A percentile compares a stretch with the other conserved stretches of the same genome.
These are phyloP conservation scores for Palythoa grandiflora DNA, from an alignment of 92 coral and sea anemone genomes.

Conservation along the genomic window DNA sequence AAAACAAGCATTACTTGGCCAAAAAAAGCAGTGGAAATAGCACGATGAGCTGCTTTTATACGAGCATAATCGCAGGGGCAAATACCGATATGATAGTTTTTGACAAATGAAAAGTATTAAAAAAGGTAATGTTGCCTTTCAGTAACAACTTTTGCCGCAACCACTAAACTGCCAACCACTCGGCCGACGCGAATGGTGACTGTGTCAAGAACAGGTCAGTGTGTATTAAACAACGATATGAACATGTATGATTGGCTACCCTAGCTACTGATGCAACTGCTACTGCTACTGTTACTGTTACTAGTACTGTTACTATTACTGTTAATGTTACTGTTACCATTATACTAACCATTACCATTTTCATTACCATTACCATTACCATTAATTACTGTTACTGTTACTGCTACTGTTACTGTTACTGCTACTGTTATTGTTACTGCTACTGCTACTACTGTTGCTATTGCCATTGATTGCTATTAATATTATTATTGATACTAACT, in stretches of 20 bases:
- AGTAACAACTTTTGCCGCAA: slow-evolving; percentile 38
- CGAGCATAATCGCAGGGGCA: too few relatives aligned
- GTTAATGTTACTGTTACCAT: not conserved
- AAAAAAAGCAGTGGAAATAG: too few relatives aligned
- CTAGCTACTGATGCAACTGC: too few relatives aligned
- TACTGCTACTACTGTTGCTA: not conserved
- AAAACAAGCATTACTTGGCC: too few relatives aligned
- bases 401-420: not conserved
- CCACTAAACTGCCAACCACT: slow-evolving; percentile 54
- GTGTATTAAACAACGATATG: not conserved
- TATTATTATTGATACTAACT: not conserved
- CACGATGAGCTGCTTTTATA: too few relatives aligned
- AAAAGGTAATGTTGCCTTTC: not conserved
- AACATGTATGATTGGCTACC: too few relatives aligned
- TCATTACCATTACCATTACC: not conserved
- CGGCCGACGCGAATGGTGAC: slow-evolving; percentile 70
- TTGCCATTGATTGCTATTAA: not conserved
- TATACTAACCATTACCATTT: not conserved
- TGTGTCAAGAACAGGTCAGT: slow-evolving; percentile 57
- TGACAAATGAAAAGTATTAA: too few relatives aligned
- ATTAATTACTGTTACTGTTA: not conserved
- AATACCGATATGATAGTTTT: too few relatives aligned
- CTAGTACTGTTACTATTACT: too few relatives aligned
- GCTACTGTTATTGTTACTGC: not conserved
- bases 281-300: too few relatives aligned